Evolutionary conservation across 2,888 invertebrate species (phyloP).

Genomic region (Petrophora chlorosata): DNA sequence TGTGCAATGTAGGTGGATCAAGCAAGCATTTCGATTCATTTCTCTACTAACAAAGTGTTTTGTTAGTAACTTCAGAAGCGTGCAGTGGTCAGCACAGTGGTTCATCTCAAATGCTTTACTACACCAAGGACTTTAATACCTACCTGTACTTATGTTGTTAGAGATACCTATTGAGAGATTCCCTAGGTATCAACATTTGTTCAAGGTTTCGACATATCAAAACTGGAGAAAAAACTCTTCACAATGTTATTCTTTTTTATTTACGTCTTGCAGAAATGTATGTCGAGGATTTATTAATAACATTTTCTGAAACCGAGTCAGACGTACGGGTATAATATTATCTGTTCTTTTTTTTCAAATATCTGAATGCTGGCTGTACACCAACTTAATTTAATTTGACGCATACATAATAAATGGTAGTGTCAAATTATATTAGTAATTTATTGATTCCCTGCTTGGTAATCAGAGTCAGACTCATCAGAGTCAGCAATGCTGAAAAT

Average conservation of each 20-base stretch:
- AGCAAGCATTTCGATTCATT: slow-evolving; percentile 30
- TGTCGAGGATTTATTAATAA: no score
- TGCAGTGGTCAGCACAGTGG: slow-evolving; percentile 35
- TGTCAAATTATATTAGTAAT: neutral
- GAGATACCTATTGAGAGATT: neutral
- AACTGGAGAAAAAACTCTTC: no score
- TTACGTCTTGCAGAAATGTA: no score
- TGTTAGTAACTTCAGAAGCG: slow-evolving; percentile 26
- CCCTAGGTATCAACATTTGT: neutral
- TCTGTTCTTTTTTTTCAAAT: no score
- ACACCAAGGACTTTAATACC: slow-evolving; percentile 14
- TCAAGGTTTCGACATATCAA: no score
- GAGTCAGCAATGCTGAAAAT: neutral
- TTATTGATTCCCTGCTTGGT: neutral
- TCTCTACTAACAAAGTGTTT: slow-evolving; percentile 29
- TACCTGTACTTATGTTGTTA: neutral
- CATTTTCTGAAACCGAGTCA: no score
- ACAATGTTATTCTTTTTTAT: no score
- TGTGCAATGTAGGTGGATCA: neutral
- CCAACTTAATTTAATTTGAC: no score
- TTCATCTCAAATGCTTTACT: slow-evolving; percentile 12
- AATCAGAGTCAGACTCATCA: no score
- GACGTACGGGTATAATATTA: no score
- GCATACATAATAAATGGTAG: no score
- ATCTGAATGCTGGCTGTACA: no score